phyloP scores from a whole-genome alignment of 2,797 vertebrate genomes.

The Hydrocynus forskahlii region DNA sequence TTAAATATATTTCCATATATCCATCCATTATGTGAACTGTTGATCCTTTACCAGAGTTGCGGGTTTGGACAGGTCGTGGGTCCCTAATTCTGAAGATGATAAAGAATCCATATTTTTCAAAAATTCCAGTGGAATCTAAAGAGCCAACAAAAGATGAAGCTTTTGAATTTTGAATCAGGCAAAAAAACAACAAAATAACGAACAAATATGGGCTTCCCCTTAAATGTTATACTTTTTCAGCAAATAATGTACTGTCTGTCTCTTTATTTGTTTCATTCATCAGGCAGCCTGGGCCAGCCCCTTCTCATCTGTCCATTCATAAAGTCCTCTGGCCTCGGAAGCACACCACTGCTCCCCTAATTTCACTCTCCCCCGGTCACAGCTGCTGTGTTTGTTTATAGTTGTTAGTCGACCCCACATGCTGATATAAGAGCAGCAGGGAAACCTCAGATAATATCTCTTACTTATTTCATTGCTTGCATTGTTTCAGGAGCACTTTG shows the following conservation, averaged over 20 bases:
- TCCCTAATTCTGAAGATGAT: too few species aligned
- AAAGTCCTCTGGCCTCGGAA: constrained; percentile 15
- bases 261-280: not conserved
- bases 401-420: constrained; percentile 41
- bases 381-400: constrained; percentile 38
- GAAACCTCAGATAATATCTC: constrained; percentile 65
- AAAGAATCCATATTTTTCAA: too few species aligned
- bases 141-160: too few species aligned
- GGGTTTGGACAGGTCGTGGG: too few species aligned
- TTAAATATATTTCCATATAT: too few species aligned
- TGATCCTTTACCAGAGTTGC: too few species aligned
- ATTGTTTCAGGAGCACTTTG: constrained; percentile 66
- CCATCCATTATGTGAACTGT: too few species aligned
- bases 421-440: constrained; percentile 66
- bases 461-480: constrained; percentile 65
- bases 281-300: not conserved
- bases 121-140: too few species aligned
- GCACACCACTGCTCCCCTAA: not conserved
- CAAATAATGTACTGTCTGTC: not conserved
- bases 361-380: constrained; percentile 8
- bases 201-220: too few species aligned
- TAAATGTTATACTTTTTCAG: not conserved
- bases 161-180: too few species aligned
- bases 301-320: constrained; percentile 5
- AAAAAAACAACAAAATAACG: too few species aligned